phyloP scores from a whole-genome alignment of 1,140 invertebrate species.

The Heliconius nattereri region DNA sequence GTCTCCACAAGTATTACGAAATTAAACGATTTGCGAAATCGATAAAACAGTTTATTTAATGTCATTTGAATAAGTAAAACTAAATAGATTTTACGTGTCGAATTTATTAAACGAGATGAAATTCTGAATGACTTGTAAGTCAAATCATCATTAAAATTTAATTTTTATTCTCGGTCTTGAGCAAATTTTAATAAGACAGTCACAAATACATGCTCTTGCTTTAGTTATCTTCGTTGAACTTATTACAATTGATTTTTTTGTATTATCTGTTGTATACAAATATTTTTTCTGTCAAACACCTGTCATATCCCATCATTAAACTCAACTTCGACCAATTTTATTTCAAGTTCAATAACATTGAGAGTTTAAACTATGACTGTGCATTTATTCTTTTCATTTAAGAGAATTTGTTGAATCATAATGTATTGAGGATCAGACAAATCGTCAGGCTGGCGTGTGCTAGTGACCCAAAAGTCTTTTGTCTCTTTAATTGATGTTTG shows the following conservation, averaged over 20 bases:
- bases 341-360: conserved; percentile 20
- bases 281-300: neutral
- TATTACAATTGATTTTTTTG: neutral
- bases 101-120: neutral
- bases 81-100: neutral
- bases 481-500: conserved; percentile 28
- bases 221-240: neutral
- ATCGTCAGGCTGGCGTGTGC: conserved; percentile 35
- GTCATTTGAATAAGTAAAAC: conserved; percentile 17
- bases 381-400: conserved; percentile 13
- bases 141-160: neutral
- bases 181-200: neutral
- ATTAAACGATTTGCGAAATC: conserved; percentile 25
- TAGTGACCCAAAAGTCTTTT: conserved; percentile 46
- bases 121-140: neutral
- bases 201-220: neutral
- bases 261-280: neutral
- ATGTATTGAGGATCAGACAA: conserved; percentile 39
- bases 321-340: neutral
- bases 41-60: conserved; percentile 14
- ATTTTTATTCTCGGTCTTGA: neutral
- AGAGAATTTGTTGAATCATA: conserved; percentile 45
- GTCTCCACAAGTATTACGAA: conserved; percentile 22
- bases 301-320: neutral
- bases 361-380: conserved; percentile 14